Conservation (phyloP, 2,113 vertebrate genomes). For the Cariama cristata region DNA sequence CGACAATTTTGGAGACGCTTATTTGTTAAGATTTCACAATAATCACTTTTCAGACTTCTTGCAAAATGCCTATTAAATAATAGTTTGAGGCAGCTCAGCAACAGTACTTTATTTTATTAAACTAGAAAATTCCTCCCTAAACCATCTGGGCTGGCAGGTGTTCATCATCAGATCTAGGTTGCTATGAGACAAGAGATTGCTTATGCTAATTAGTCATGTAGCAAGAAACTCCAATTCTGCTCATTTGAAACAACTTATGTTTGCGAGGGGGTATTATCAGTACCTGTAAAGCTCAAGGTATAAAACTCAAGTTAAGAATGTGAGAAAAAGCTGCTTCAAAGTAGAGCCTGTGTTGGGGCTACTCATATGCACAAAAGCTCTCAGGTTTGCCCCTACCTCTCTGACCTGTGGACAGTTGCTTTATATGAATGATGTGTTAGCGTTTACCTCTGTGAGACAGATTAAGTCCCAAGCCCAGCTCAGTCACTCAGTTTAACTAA, state of each 20-base stretch:
- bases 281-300: conserved; percentile 24
- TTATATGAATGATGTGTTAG: not conserved
- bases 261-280: not conserved
- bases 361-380: not conserved
- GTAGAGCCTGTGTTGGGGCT: not conserved
- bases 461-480: not conserved
- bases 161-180: conserved; percentile 76
- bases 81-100: conserved; percentile 39
- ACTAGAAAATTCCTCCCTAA: conserved; percentile 66
- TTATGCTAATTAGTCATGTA: conserved; percentile 73
- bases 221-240: conserved; percentile 47
- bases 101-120: conserved; percentile 66
- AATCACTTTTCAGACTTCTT: conserved; percentile 43
- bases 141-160: conserved; percentile 80
- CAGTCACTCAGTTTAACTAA: not conserved
- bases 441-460: not conserved
- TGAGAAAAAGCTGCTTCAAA: not conserved
- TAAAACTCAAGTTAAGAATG: conserved; percentile 21
- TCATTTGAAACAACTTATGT: conserved; percentile 64
- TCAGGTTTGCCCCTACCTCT: not conserved
- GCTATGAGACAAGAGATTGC: conserved; percentile 72
- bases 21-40: conserved; percentile 52
- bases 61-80: conserved; percentile 51
- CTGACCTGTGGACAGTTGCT: not conserved
- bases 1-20: conserved; percentile 25